Evolutionary conservation across 1,140 invertebrate genomes (phyloP), one percentile per base, ranked within the genome.

Genomic region (Brachystomella parvula): DNA sequence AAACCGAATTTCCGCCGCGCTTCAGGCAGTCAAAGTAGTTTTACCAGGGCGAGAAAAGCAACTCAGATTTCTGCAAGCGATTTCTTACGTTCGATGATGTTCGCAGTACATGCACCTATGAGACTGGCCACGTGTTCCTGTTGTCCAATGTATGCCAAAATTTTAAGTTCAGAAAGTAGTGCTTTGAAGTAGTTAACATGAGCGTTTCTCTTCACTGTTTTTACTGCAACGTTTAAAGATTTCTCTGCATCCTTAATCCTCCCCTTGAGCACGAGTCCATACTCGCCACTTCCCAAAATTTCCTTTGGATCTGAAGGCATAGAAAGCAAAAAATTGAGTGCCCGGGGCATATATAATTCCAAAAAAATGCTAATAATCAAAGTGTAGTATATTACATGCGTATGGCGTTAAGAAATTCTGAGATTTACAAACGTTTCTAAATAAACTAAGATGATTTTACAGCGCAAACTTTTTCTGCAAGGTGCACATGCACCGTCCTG

Each of bases 111-210:
- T 29, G 58, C 29, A 6, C 17, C 58, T 9, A 60, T 3, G 9
- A 60, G 29, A 3, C 3, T 15, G 12, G 21, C 58, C 3, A 60
- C 21, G 29, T 31, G 19, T 28, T 60, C 58, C 9, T 60, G 58
- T 3, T 33, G 3, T 9, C 58, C 58, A 60, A 60, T 60, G 3
- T 24, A 30, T 28, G 29, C 29, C 19, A 60, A 12, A 29, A 60
- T 60, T 33, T 60, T 60, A 17, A 60, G 19, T 60, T 60, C 58
- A 28, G 58, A 60, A 15, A 60, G 21, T 6, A 60, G 21, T 6
- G 17, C 29, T 24, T 60, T 60, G 17, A 60, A 28, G 29, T 28
- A 24, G 19, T 31, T 33, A 12, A 60, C 58, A 17, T 12, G 6
- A 33, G 6, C 19, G 9, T 31, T 31, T 29, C 3, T 12, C 9